phyloP scores from a whole-genome alignment of 64 coral and sea anemone species.

The Porites australiensis region DNA sequence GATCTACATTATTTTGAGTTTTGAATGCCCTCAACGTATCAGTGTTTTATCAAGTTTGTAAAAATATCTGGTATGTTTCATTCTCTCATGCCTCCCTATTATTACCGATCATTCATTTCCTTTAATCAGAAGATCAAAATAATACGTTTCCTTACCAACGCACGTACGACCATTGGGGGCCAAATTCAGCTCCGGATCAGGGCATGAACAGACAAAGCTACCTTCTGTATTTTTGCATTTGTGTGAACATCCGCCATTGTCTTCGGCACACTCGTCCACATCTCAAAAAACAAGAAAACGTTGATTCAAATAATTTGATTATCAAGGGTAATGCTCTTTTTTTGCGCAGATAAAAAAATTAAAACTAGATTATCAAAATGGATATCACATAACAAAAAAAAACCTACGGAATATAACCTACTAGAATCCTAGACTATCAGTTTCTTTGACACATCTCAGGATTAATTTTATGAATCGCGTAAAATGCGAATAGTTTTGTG shows the following conservation, averaged over 20 bases:
- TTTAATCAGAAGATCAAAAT: not conserved
- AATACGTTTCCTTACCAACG: not conserved
- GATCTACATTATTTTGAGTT: too few relatives aligned
- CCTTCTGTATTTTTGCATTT: not conserved
- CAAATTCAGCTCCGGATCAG: slow-evolving; percentile 14
- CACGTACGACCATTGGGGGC: not conserved
- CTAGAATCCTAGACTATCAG: too few relatives aligned
- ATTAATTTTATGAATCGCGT: not conserved
- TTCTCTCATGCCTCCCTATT: too few relatives aligned
- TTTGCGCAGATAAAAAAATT: too few relatives aligned
- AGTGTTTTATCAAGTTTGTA: too few relatives aligned
- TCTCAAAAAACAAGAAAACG: not conserved
- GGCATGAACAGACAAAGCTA: not conserved
- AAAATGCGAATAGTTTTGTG: too few relatives aligned
- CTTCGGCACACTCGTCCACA: not conserved
- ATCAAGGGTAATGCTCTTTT: not conserved
- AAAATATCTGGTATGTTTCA: too few relatives aligned
- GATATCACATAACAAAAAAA: too few relatives aligned
- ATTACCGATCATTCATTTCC: not conserved
- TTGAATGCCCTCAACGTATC: too few relatives aligned
- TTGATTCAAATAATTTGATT: not conserved
- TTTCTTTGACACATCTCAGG: too few relatives aligned
- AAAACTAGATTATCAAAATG: too few relatives aligned
- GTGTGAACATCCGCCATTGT: slow-evolving; percentile 24
- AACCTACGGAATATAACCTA: too few relatives aligned